Evolutionary conservation across 64 coral and sea anemone genomes (phyloP).

Genomic region (Cladopsammia gracilis): DNA sequence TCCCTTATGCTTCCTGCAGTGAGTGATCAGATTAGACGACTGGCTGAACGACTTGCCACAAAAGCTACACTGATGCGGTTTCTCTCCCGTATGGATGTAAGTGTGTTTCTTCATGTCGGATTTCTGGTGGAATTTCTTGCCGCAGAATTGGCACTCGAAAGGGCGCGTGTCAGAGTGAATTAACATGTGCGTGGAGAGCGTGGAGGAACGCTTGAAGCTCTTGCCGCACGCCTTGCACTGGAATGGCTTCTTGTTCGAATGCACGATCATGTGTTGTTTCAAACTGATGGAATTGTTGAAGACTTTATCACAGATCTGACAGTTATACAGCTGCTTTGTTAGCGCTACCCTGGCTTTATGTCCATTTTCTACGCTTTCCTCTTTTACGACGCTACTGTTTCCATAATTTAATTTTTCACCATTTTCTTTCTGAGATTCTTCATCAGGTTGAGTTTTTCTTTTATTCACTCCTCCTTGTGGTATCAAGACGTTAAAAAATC

Average conservation of each 20-base stretch:
- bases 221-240: conserved; percentile 54
- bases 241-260: conserved; percentile 63
- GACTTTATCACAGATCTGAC: conserved; percentile 52
- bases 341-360: neutral
- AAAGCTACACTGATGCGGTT: conserved; percentile 57
- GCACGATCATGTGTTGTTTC: conserved; percentile 71
- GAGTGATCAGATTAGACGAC: conserved; percentile 81
- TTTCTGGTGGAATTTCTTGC: conserved; percentile 79
- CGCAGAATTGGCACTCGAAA: conserved; percentile 71
- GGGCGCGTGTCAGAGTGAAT: conserved; percentile 76
- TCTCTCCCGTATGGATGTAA: conserved; percentile 75
- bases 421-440: conserved; percentile 5
- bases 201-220: conserved; percentile 72
- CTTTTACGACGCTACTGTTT: neutral
- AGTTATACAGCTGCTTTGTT: conserved; percentile 46
- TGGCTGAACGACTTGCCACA: conserved; percentile 79
- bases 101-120: conserved; percentile 85
- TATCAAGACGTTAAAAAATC: neutral
- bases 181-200: conserved; percentile 73
- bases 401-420: neutral
- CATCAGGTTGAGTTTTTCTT: neutral
- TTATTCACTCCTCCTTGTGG: neutral
- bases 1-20: conserved; percentile 76
- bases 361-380: neutral
- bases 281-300: conserved; percentile 75